phyloP scores from a whole-genome alignment of 2,797 vertebrate species.

The Sphenodon punctatus region DNA sequence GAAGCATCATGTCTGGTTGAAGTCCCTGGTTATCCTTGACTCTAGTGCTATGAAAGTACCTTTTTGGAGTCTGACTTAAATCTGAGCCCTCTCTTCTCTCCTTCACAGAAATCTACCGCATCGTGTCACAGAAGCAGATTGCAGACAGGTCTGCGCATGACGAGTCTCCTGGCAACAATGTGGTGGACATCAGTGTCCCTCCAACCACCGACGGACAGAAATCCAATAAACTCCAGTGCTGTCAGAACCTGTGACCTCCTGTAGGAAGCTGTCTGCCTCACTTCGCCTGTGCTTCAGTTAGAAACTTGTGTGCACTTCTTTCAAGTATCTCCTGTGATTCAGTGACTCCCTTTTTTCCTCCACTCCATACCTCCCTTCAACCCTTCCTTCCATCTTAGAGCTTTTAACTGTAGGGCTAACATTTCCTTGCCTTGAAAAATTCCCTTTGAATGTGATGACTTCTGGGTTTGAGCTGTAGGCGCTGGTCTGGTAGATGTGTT shows the following conservation, averaged over 20 bases:
- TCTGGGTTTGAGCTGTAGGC: constrained; percentile 50
- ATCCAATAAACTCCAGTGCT: constrained; percentile 95
- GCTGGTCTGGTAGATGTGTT: constrained; percentile 46
- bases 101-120: constrained; percentile 93
- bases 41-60: too few species aligned
- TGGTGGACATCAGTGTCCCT: constrained; percentile 96
- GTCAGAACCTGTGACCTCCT: constrained; percentile 94
- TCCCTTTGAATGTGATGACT: constrained; percentile 42
- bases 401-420: constrained; percentile 73
- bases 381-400: constrained; percentile 39
- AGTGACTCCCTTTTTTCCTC: constrained; percentile 36
- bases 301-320: constrained; percentile 68
- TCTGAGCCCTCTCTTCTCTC: neutral
- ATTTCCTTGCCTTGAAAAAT: constrained; percentile 61
- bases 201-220: constrained; percentile 95
- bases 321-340: constrained; percentile 50
- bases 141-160: constrained; percentile 93
- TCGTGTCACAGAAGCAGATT: constrained; percentile 98
- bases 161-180: constrained; percentile 96
- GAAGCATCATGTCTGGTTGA: too few species aligned
- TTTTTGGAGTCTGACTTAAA: too few species aligned
- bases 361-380: neutral
- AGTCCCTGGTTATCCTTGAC: too few species aligned
- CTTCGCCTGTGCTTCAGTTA: constrained; percentile 50
- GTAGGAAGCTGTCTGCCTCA: constrained; percentile 49